Evolutionary conservation across 2,888 invertebrate species (phyloP), one percentile per base, ranked within the genome.

Genomic region (Tetropium fuscum): DNA sequence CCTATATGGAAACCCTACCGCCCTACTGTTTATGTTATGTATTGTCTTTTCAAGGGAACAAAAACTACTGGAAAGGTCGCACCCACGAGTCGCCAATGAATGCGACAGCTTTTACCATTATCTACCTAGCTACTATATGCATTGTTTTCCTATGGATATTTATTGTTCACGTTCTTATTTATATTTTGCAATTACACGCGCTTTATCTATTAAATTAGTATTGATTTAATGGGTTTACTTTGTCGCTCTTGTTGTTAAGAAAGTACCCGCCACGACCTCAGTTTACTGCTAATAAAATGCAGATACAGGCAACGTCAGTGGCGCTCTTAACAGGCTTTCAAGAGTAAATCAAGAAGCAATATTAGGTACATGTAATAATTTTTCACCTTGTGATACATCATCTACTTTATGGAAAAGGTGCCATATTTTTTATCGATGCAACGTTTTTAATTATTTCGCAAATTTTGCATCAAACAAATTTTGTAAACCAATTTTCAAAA

Each of bases 111-210:
- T 19, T 65, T 45, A 47, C 55, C 60, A 56, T 53, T 58, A 55
- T 58, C 54, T 60, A 41, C 43, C 53, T 43, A 48, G 56, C 66
- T 65, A 61, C 70, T 59, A 65, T 65, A 68, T 64, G 66, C 73
- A 74, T 74, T 74, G 74, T 74, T 73, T 67, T 58, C 58, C 64
- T 53, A 44, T 49, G 57, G 56, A 70, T 63, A 62, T 73, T 74
- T 74, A 72, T 72, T 70, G 71, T 67, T 60, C 73, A 69, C 71
- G 70, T 61, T 70, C 66, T 72, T 72, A 69, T 73, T 74, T 73
- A 73, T 73, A 73, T 72, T 73, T 72, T 63, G 65, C 73, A 73
- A 74, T 72, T 72, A 73, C 71, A 66, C 59, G 65, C 63, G 70
- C 68, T 72, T 72, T 74, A 74, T 72, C 73, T 69, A 66, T 70